Percentiles rank a stretch among this genome's conserved stretches.
These are phyloP conservation scores for Diachasmimorpha longicaudata DNA, from an alignment of 1,140 invertebrate species.

Conservation along the genomic window DNA sequence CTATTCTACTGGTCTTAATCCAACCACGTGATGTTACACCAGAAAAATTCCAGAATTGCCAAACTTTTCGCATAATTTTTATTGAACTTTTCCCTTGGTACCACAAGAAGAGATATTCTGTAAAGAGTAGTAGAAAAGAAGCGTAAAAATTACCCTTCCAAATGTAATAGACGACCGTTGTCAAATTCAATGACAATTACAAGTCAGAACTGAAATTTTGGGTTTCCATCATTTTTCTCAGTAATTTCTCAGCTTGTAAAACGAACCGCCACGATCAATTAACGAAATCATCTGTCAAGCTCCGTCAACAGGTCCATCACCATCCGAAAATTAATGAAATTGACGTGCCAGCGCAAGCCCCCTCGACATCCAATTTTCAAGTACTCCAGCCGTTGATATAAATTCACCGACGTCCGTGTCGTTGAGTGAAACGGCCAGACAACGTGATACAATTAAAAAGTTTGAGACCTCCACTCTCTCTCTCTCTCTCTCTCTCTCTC, in stretches of 20 bases:
- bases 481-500: no score
- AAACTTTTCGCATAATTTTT: no score
- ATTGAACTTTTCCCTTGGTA: neutral
- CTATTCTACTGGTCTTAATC: neutral
- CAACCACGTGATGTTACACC: neutral
- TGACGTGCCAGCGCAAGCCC: neutral
- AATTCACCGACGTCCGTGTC: neutral
- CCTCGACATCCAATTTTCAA: neutral
- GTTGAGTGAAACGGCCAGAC: neutral
- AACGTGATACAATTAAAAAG: conserved; percentile 3
- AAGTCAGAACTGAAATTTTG: neutral
- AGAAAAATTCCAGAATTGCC: neutral
- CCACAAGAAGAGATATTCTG: neutral
- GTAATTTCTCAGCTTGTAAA: no score
- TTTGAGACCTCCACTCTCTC: neutral
- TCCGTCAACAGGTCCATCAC: no score
- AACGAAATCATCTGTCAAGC: no score
- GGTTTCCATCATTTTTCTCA: no score
- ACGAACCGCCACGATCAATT: no score
- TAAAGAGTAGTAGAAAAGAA: no score
- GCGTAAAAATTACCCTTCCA: no score
- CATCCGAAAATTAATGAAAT: no score
- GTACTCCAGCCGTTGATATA: neutral
- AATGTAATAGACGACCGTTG: no score
- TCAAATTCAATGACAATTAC: no score